Base-by-base conservation (phyloP, 2,888 invertebrate genomes). In the Yponomeuta plumbellus region DNA sequence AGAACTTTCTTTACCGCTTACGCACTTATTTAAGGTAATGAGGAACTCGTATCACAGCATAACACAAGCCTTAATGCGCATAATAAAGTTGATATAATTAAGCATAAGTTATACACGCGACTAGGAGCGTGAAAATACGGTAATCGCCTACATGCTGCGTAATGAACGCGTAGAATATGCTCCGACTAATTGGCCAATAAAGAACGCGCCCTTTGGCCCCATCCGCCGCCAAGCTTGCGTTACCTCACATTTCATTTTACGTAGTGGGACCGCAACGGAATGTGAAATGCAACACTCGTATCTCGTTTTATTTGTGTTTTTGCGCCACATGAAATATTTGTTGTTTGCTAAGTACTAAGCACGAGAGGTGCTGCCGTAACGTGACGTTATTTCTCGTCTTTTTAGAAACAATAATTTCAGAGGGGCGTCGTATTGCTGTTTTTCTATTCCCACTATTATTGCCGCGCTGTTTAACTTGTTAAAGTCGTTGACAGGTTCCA, bases 101-200 rank as follows among this genome's bases (percentile, higher is more conserved):
- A 75, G 74, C 75, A 72, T 73, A 71, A 71, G 70, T 71, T 71
- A 72, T 72, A 34, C 65, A 57, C 52, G 66, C 66, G 64, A 58
- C 66, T 59, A 66, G 68, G 67, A 22, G 67, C 62, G 65, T 61
- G 66, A 52, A 68, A 40, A 63, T 67, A 58, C 59, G 40, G 61
- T 80, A 79, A 82, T 79, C 77, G 79, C 74, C 70, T 72, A 69
- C 71, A 69, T 73, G 75, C 74, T 75, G 67, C 69, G 75, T 82
- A 84, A 84, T 83, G 78, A 85, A 81, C 76, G 79, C 75, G 75
- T 78, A 74, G 76, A 75, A 76, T 81, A 80, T 80, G 78, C 79
- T 77, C 76, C 76, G 75, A 75, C 83, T 85, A 85, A 86, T 85
- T 85, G 79, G 78, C 74, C 73, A 74, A 81, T 84, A 83, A 83